A percentile compares a stretch with the other conserved stretches of the same genome.
These are phyloP conservation scores for Cuculus canorus DNA, from an alignment of 2,797 vertebrate species.

Conservation along the genomic window DNA sequence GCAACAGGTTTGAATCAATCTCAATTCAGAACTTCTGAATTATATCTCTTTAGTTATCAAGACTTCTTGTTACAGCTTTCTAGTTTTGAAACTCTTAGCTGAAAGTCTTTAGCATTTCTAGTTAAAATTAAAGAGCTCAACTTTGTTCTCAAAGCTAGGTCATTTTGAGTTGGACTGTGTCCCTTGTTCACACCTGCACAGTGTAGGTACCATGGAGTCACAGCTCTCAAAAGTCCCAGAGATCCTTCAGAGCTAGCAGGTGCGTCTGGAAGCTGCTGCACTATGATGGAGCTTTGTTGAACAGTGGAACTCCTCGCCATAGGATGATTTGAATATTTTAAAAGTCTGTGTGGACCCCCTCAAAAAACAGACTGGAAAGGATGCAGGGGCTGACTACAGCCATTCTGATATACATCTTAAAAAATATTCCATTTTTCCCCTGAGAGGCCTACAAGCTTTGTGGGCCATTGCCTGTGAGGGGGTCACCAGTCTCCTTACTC, in stretches of 20 bases:
- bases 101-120: background rate
- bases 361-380: background rate
- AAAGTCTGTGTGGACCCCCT: background rate
- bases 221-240: background rate
- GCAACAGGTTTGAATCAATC: background rate
- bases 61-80: background rate
- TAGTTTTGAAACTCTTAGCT: background rate
- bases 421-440: background rate
- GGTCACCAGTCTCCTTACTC: background rate
- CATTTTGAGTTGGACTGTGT: background rate
- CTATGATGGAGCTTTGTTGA: background rate
- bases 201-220: rapidly evolving
- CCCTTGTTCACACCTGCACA: background rate
- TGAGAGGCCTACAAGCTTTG: background rate
- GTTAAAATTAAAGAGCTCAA: background rate
- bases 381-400: background rate
- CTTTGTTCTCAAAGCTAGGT: background rate
- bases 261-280: background rate
- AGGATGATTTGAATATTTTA: background rate
- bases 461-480: background rate
- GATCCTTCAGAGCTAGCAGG: background rate
- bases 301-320: background rate
- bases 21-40: background rate
- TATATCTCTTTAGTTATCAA: background rate
- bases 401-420: background rate